Evolutionary conservation across 2,113 vertebrate genomes (phyloP).

Genomic region (Psilopsiagon aurifrons): DNA sequence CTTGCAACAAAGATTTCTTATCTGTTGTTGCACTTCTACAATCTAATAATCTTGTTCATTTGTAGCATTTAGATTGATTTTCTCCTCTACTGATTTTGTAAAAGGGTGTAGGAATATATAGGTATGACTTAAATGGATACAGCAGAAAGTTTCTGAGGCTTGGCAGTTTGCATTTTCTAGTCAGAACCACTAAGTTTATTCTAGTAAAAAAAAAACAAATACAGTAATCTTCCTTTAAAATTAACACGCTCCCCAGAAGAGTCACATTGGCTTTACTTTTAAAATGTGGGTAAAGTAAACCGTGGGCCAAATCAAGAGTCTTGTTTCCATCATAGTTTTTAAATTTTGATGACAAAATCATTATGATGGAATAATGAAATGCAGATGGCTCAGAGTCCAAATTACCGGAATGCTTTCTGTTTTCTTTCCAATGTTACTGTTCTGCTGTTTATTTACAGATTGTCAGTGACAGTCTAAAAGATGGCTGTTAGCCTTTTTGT

Average conservation of each 20-base stretch:
- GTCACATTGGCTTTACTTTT: neutral
- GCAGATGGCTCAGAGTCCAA: neutral
- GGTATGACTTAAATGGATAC: neutral
- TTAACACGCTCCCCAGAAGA: neutral
- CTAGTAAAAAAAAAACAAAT: neutral
- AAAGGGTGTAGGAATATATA: neutral
- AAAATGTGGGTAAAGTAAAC: neutral
- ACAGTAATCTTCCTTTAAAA: neutral
- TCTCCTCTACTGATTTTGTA: neutral
- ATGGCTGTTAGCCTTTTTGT: neutral
- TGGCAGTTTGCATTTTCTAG: neutral
- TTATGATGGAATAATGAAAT: neutral
- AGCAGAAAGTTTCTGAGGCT: neutral
- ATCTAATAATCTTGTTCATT: neutral
- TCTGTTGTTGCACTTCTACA: neutral
- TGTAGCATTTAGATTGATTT: neutral
- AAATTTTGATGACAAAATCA: neutral
- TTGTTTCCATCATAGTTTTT: neutral
- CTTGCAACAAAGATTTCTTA: slow-evolving; percentile 1
- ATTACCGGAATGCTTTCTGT: neutral
- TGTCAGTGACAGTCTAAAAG: neutral
- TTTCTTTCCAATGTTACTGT: neutral
- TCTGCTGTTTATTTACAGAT: neutral
- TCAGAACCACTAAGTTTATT: neutral
- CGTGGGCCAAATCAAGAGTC: neutral